These are phyloP conservation scores for Aethes cnicana DNA, from an alignment of 2,888 invertebrate genomes.

Conservation along the genomic window DNA sequence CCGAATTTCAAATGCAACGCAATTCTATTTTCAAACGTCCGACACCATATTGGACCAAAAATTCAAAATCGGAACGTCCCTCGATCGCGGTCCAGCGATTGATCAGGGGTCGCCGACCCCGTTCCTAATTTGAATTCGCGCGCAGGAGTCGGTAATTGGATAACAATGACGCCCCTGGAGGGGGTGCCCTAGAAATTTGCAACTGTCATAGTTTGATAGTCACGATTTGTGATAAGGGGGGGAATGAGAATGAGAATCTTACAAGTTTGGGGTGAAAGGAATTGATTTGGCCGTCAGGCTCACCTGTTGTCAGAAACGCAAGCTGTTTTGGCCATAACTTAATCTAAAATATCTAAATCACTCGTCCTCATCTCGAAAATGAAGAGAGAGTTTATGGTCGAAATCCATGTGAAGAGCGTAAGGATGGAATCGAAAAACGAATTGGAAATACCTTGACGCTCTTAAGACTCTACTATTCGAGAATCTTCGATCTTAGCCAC, in stretches of 20 bases:
- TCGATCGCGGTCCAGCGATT: constrained; percentile 66
- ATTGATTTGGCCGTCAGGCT: background rate
- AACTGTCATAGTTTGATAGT: constrained; percentile 26
- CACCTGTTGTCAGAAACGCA: too few relatives aligned
- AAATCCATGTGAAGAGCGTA: too few relatives aligned
- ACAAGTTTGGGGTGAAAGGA: background rate
- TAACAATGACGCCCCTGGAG: constrained; percentile 77
- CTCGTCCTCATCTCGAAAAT: too few relatives aligned
- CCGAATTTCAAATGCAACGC: background rate
- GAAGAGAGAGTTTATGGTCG: too few relatives aligned
- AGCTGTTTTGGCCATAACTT: too few relatives aligned
- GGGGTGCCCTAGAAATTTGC: constrained; percentile 47
- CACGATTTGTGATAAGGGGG: constrained; percentile 5
- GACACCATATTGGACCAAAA: background rate
- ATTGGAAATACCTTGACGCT: too few relatives aligned
- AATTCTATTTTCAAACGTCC: background rate
- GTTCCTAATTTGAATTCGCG: constrained; percentile 80
- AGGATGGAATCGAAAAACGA: too few relatives aligned
- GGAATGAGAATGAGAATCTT: background rate
- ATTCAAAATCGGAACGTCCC: background rate
- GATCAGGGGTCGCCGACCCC: constrained; percentile 78
- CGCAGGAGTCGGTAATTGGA: constrained; percentile 79
- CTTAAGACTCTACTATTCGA: too few relatives aligned
- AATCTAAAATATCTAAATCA: too few relatives aligned
- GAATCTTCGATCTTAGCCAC: too few relatives aligned